A percentile compares a stretch with the other conserved stretches of the same genome.
These are phyloP conservation scores for Odontamblyopus lacepedii DNA, from an alignment of 2,797 vertebrate species.

Conservation along the genomic window DNA sequence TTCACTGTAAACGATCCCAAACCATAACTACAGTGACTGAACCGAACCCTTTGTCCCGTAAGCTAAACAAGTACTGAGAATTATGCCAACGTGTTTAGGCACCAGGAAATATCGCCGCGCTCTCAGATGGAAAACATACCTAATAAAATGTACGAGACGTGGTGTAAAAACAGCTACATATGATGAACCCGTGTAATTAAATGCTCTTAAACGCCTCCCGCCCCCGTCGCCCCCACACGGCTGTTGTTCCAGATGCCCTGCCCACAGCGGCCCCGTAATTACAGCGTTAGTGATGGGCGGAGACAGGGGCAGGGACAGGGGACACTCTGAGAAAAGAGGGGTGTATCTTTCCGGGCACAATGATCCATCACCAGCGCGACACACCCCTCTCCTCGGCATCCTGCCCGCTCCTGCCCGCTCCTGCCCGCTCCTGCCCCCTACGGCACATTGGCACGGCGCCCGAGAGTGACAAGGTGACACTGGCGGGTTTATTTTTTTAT, in stretches of 20 bases:
- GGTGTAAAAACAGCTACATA: background rate
- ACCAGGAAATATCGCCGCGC: too few relatives aligned
- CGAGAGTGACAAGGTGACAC: constrained; percentile 84
- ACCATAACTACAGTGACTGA: too few relatives aligned
- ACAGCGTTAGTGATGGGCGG: constrained; percentile 73
- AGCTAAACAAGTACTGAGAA: too few relatives aligned
- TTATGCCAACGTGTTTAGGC: too few relatives aligned
- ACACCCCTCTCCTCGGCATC: constrained; percentile 58
- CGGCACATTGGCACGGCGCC: constrained; percentile 75
- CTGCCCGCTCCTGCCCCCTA: constrained; percentile 57
- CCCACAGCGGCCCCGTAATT: constrained; percentile 73
- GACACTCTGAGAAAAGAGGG: constrained; percentile 29
- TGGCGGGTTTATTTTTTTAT: constrained; percentile 61
- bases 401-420: constrained; percentile 52
- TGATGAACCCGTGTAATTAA: background rate
- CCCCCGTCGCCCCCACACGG: constrained; percentile 48
- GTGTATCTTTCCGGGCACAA: constrained; percentile 47
- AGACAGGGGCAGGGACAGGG: constrained; percentile 52
- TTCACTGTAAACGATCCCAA: too few relatives aligned
- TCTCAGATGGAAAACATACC: too few relatives aligned
- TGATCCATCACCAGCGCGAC: constrained; percentile 72
- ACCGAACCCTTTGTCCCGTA: too few relatives aligned
- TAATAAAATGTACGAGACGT: too few relatives aligned
- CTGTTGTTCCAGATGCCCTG: constrained; percentile 70
- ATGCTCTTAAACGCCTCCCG: background rate